Percentiles rank a stretch among this genome's conserved stretches.
Conservation (phyloP, 2,797 vertebrate species). For the Echeneis naucrates region DNA sequence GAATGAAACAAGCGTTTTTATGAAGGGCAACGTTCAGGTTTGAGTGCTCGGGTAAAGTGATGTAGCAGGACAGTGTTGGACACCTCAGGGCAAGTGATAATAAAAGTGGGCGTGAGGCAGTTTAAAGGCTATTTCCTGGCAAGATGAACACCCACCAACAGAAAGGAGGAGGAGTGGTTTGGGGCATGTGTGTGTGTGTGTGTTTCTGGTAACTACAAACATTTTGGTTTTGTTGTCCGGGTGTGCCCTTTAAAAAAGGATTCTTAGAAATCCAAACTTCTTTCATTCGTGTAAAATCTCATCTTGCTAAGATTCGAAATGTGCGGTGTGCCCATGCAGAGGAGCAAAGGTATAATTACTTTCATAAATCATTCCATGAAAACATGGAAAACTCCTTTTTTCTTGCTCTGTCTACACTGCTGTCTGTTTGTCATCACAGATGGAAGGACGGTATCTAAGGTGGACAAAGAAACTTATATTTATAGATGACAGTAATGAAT, state of each 20-base stretch:
- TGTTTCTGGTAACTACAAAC: conserved; percentile 76
- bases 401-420: conserved; percentile 27
- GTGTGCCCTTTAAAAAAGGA: conserved; percentile 58
- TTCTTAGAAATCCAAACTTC: conserved; percentile 58
- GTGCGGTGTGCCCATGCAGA: conserved; percentile 46
- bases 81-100: conserved; percentile 43
- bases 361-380: conserved; percentile 60
- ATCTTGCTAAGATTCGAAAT: conserved; percentile 32
- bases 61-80: conserved; percentile 24
- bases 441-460: conserved; percentile 1
- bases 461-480: neutral
- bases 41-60: conserved; percentile 18
- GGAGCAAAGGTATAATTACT: conserved; percentile 69
- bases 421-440: conserved; percentile 17
- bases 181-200: conserved; percentile 18
- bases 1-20: conserved; percentile 34
- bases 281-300: conserved; percentile 44
- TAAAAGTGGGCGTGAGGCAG: conserved; percentile 61
- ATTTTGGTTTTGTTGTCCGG: conserved; percentile 68
- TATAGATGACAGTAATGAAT: conserved; percentile 6
- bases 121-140: conserved; percentile 68
- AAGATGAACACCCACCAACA: conserved; percentile 59
- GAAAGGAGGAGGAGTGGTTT: conserved; percentile 36
- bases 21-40: conserved; percentile 46
- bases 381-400: conserved; percentile 31